A percentile compares a stretch with the other conserved stretches of the same genome.
Conservation (phyloP, 2,888 invertebrate species). For the Ditylenchus weischeri region DNA sequence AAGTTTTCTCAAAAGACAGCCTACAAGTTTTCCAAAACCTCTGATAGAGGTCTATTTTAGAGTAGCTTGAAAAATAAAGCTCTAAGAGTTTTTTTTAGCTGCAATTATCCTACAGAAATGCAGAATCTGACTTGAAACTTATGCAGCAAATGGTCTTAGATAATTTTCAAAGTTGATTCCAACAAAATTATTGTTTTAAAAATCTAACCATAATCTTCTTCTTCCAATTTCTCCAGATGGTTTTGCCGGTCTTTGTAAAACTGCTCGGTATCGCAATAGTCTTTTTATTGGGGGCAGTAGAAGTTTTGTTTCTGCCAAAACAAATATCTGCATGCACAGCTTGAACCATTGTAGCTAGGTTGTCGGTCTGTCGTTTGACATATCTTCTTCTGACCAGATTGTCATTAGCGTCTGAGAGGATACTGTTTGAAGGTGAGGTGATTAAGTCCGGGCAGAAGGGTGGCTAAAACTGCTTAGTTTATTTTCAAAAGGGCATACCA, state of each 20-base stretch:
- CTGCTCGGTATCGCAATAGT: slow-evolving; percentile 8
- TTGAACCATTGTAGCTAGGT: slow-evolving; percentile 13
- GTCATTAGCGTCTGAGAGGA: slow-evolving; percentile 48
- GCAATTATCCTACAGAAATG: no score
- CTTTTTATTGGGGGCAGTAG: slow-evolving; percentile 13
- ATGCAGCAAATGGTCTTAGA: no score
- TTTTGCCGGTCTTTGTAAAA: slow-evolving; percentile 16
- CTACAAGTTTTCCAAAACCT: no score
- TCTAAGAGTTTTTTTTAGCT: no score
- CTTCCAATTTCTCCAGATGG: background rate
- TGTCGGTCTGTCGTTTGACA: slow-evolving; percentile 6
- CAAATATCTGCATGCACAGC: slow-evolving; percentile 36
- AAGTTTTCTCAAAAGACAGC: no score
- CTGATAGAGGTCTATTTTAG: no score
- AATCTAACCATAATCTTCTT: slow-evolving; percentile 1
- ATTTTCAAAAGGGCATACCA: background rate
- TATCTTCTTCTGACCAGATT: slow-evolving; percentile 38
- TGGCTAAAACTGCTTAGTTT: slow-evolving; percentile 39
- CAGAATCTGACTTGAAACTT: no score
- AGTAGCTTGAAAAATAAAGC: no score
- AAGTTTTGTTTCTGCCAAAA: slow-evolving; percentile 22
- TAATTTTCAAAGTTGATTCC: no score
- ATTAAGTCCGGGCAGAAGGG: slow-evolving; percentile 56
- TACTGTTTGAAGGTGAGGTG: slow-evolving; percentile 54
- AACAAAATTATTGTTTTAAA: background rate